These are phyloP conservation scores for Oreochromis niloticus DNA, from an alignment of 2,113 vertebrate genomes.

Conservation along the genomic window DNA sequence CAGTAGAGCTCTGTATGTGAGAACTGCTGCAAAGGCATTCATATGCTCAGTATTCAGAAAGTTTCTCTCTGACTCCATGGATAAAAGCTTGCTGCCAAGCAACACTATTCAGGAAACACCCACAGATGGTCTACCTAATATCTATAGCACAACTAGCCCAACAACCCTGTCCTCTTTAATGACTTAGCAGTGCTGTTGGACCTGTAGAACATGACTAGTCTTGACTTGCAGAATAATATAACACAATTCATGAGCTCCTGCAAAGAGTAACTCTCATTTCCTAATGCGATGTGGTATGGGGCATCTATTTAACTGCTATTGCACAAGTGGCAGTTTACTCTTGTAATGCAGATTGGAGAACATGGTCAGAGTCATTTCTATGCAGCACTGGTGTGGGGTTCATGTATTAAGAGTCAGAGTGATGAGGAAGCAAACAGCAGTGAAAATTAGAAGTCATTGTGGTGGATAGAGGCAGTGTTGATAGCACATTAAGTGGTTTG, in stretches of 20 bases:
- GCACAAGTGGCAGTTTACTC: neutral
- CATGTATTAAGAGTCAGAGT: neutral
- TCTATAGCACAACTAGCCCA: neutral
- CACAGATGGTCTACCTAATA: constrained; percentile 23
- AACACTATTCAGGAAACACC: constrained; percentile 16
- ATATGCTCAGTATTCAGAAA: constrained; percentile 59
- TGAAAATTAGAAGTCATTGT: constrained; percentile 11
- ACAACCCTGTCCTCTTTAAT: neutral
- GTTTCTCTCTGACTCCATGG: constrained; percentile 27
- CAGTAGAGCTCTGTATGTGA: constrained; percentile 54
- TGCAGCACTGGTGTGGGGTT: neutral
- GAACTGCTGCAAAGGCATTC: constrained; percentile 40
- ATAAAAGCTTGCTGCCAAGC: constrained; percentile 39
- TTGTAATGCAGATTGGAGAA: neutral
- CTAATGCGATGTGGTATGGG: neutral
- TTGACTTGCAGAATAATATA: neutral
- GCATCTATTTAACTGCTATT: neutral
- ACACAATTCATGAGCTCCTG: neutral
- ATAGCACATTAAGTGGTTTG: constrained; percentile 18
- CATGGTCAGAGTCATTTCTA: neutral
- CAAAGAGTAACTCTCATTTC: neutral
- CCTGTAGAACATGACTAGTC: neutral
- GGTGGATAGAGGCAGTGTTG: neutral
- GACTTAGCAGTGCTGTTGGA: neutral
- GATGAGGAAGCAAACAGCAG: neutral